Evolutionary conservation across 2,113 vertebrate species (phyloP), one percentile per base, ranked within the genome.

Genomic region (Nipponia nippon): DNA sequence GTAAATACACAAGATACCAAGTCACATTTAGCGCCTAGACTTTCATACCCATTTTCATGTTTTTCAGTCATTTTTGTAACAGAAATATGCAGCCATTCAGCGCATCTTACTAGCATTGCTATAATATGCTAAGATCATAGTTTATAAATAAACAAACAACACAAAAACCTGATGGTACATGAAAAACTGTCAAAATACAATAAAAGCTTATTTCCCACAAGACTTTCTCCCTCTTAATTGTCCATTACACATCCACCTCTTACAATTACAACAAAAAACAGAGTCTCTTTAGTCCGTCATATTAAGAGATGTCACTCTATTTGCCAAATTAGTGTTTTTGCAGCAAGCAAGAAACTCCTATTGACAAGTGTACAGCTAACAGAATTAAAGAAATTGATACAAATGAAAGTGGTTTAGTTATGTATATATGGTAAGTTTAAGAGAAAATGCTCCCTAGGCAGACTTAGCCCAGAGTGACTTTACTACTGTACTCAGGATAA

Each of bases 401-500:
- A 76, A 82, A 72, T 13, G 0, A 6, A 71, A 69, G n/a, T 14
- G 4, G 2, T 59, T 67, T 32, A 29, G 23, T 61, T 71, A 66
- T 10, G 12, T 22, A 16, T 16, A 32, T 10, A 34, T 3, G 6
- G 40, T 21, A 62, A 44, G 14, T 52, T 88, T 23, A 82, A 62
- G 20, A 52, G 8, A 85, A 97, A 88, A 78, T 2, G 13, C 15
- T 62, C 27, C 36, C 17, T 25, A 65, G 30, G 26, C 21, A 70
- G 65, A 47, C 19, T 69, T 69, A 49, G 53, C 16, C 36, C 72
- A 82, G 26, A 36, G 2, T 30, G 38, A 78, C 83, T 70, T 56
- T 44, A 61, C 21, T 82, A 26, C 19, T 1, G 0, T n/a, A 52
- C 32, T 36, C 1, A 0, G 34, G 17, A n/a, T 34, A 42, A 61